Percentiles rank a stretch among this genome's conserved stretches.
Conservation (phyloP, 2,113 vertebrate genomes). For the Pelmatolapia mariae region DNA sequence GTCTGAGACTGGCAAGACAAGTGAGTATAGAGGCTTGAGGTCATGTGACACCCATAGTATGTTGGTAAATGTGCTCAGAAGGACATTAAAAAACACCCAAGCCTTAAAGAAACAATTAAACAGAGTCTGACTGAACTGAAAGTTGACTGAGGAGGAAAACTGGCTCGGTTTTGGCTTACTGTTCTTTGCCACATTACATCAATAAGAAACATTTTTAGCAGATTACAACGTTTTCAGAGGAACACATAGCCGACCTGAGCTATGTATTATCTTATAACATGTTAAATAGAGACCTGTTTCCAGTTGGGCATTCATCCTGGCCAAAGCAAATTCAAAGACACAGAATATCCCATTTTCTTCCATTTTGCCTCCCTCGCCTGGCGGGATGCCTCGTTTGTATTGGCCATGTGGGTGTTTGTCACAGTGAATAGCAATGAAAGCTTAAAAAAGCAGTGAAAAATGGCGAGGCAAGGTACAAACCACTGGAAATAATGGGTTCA, state of each 20-base stretch:
- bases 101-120: background rate
- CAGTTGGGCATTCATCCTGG: background rate
- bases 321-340: background rate
- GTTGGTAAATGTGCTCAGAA: background rate
- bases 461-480: background rate
- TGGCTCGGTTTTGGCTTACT: background rate
- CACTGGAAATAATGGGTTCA: background rate
- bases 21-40: slow-evolving; percentile 70
- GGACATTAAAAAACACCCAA: background rate
- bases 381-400: background rate
- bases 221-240: background rate
- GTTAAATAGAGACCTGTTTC: background rate
- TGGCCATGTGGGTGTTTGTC: background rate
- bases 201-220: background rate
- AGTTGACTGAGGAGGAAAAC: background rate
- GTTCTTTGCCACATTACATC: background rate
- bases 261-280: background rate
- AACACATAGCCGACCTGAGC: background rate
- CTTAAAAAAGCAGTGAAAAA: background rate
- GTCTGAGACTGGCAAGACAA: slow-evolving; percentile 80
- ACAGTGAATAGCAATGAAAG: background rate
- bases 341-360: background rate
- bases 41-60: background rate
- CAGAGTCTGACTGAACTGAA: background rate
- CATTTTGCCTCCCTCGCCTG: background rate